Conservation (phyloP, 2,113 vertebrate species). For the Aldabrachelys gigantea region DNA sequence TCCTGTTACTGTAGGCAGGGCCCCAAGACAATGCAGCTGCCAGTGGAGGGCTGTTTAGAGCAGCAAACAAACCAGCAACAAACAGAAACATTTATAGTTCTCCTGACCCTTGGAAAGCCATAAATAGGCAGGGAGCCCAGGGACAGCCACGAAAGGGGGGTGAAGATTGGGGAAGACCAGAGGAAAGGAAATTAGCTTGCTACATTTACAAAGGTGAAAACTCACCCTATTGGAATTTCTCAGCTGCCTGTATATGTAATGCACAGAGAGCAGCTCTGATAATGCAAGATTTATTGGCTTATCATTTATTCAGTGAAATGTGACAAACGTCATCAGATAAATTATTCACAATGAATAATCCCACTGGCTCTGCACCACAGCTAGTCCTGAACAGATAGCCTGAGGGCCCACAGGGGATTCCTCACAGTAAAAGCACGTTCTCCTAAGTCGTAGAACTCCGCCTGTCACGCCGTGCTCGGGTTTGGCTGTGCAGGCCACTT, state of each 20-base stretch:
- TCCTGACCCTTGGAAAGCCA: background rate
- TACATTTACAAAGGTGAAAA: background rate
- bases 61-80: background rate
- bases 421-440: background rate
- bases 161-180: background rate
- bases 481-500: background rate
- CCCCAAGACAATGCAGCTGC: conserved; percentile 1
- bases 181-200: background rate
- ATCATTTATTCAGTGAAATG: background rate
- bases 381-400: background rate
- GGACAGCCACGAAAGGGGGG: background rate
- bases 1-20: conserved; percentile 71
- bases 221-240: no score
- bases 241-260: background rate
- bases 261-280: background rate
- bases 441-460: background rate
- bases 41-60: background rate
- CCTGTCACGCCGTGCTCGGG: background rate
- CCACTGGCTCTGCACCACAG: background rate
- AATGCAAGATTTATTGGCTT: background rate
- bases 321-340: background rate
- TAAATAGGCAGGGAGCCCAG: background rate
- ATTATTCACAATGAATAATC: background rate
- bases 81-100: background rate
- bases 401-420: background rate